Percentiles rank a stretch among this genome's conserved stretches.
These are phyloP conservation scores for Nephrotoma guestfalica DNA, from an alignment of 2,888 invertebrate genomes.

Conservation along the genomic window DNA sequence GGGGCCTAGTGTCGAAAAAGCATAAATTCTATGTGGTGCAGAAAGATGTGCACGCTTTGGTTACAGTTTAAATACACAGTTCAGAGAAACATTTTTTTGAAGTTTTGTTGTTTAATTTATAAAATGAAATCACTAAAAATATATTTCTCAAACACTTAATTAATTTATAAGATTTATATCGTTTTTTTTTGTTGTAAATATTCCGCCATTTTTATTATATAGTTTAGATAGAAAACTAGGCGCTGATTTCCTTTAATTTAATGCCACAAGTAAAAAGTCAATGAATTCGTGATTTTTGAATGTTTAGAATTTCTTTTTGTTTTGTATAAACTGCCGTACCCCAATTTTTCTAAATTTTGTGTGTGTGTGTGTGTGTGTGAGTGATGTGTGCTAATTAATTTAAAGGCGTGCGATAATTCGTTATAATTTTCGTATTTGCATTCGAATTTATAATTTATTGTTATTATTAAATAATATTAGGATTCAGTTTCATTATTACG, in stretches of 20 bases:
- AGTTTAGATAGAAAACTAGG: background rate
- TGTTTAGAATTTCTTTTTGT: background rate
- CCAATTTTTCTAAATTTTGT: background rate
- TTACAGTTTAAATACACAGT: slow-evolving; percentile 36
- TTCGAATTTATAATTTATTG: background rate
- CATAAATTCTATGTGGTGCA: slow-evolving; percentile 95
- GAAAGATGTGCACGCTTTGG: slow-evolving; percentile 65
- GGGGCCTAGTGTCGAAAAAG: slow-evolving; percentile 89
- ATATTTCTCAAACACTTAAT: background rate
- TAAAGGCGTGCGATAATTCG: background rate
- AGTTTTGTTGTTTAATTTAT: background rate
- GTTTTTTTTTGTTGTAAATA: background rate
- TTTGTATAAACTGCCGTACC: background rate
- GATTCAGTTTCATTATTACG: background rate
- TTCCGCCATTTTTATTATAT: background rate
- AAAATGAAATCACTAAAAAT: background rate
- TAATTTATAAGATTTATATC: background rate
- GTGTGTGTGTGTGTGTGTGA: background rate
- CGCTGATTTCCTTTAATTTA: background rate
- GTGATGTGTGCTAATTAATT: background rate
- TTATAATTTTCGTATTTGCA: background rate
- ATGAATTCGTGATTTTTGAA: background rate
- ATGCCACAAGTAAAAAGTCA: background rate
- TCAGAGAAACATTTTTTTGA: background rate
- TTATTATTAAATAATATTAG: background rate